Evolutionary conservation across 2,888 invertebrate species (phyloP).

Genomic region (Cosmorhoe ocellata): DNA sequence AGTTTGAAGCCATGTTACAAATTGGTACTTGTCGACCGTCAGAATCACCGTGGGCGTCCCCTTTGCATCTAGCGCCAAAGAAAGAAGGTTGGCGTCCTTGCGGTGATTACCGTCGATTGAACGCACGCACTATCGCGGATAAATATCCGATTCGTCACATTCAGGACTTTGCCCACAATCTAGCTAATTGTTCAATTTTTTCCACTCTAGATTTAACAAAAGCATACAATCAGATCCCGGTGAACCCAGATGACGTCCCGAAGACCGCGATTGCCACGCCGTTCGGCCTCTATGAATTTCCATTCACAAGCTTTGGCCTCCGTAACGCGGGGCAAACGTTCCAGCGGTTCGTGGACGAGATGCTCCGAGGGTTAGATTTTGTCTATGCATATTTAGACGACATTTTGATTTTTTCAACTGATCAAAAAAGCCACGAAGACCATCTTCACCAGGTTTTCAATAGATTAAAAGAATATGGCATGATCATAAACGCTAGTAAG

Average conservation of each 20-base stretch:
- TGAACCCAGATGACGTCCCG: background rate
- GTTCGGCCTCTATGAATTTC: too few species aligned
- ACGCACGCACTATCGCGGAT: constrained; percentile 42
- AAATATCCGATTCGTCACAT: constrained; percentile 36
- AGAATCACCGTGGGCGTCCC: constrained; percentile 32
- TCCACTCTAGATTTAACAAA: background rate
- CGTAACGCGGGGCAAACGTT: too few species aligned
- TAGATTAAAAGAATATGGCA: background rate
- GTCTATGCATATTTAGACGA: too few species aligned
- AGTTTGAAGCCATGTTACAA: constrained; percentile 44
- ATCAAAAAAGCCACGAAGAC: background rate
- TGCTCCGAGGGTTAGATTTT: too few species aligned
- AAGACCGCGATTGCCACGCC: background rate
- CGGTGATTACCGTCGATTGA: constrained; percentile 49
- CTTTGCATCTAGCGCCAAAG: constrained; percentile 47
- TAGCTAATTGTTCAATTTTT: constrained; percentile 4
- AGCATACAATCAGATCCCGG: too few species aligned
- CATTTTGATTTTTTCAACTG: too few species aligned
- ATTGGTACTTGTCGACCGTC: too few species aligned
- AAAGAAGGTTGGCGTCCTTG: constrained; percentile 46
- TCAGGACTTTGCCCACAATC: constrained; percentile 3
- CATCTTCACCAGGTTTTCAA: background rate
- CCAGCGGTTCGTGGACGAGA: too few species aligned
- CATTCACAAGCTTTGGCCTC: too few species aligned
- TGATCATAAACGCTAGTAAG: background rate